Percentiles rank a stretch among this genome's conserved stretches.
Evolutionary conservation across 2,113 vertebrate genomes (phyloP).

Genomic region (Lepidothrix coronata): DNA sequence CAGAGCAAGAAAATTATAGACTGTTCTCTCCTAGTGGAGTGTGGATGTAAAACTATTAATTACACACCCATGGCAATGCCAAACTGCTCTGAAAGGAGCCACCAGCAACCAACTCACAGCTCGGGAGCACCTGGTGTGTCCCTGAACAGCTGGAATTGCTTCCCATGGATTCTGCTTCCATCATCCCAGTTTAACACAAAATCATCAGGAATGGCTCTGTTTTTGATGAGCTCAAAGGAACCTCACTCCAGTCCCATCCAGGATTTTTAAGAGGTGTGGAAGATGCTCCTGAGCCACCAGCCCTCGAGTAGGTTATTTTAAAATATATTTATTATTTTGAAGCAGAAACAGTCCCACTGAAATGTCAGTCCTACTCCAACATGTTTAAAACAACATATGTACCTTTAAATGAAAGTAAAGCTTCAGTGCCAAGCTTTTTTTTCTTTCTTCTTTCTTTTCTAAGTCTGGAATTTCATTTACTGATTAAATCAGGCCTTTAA

Average conservation of each 20-base stretch:
- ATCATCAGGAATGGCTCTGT: neutral
- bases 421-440: neutral
- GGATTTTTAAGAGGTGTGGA: neutral
- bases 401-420: neutral
- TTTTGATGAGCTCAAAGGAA: neutral
- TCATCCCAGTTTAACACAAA: neutral
- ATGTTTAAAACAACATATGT: fast-evolving
- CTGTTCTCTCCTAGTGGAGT: neutral
- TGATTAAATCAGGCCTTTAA: neutral
- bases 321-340: neutral
- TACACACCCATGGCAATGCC: neutral
- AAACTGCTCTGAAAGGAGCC: neutral
- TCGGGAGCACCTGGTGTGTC: neutral
- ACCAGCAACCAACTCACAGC: neutral
- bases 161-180: neutral
- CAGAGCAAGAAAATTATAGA: neutral
- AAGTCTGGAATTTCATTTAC: neutral
- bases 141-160: neutral
- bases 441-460: neutral
- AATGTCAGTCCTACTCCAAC: neutral
- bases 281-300: neutral
- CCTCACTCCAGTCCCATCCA: neutral
- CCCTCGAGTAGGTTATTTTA: neutral
- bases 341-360: neutral
- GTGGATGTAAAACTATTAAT: conserved; percentile 15